Conservation (phyloP, 2,113 vertebrate genomes). For the Labeo rohita region DNA sequence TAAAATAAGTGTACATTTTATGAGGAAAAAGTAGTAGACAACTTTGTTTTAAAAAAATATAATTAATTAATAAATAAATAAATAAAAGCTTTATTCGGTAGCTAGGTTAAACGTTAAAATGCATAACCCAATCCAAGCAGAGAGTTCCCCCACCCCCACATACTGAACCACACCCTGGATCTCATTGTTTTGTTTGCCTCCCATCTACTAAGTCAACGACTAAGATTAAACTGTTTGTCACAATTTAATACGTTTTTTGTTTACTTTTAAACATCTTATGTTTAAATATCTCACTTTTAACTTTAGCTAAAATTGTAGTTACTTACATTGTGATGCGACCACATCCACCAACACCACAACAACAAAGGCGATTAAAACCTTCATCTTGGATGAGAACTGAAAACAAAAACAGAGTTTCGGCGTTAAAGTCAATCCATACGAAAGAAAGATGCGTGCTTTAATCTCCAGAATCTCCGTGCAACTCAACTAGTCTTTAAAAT, state of each 20-base stretch:
- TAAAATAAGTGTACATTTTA: no score
- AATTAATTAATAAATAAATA: no score
- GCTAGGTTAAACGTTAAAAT: not conserved
- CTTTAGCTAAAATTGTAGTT: not conserved
- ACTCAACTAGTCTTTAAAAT: not conserved
- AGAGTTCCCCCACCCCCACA: conserved; percentile 28
- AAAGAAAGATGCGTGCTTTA: not conserved
- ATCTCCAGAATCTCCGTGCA: not conserved
- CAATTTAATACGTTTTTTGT: not conserved
- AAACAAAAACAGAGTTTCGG: not conserved
- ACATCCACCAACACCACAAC: conserved; percentile 58
- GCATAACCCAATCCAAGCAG: not conserved
- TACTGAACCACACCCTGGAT: not conserved
- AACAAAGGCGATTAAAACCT: conserved; percentile 59
- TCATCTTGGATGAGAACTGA: conserved; percentile 60
- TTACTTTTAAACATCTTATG: not conserved
- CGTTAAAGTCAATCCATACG: not conserved
- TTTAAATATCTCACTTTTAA: no score
- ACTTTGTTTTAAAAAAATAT: not conserved
- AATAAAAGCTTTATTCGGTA: not conserved
- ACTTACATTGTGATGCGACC: conserved; percentile 59
- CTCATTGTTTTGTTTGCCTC: not conserved
- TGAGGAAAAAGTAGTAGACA: no score
- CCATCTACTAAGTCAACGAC: not conserved
- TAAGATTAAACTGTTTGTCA: not conserved